Evolutionary conservation across 2,797 vertebrate genomes (phyloP).

Genomic region (Alcedo atthis): DNA sequence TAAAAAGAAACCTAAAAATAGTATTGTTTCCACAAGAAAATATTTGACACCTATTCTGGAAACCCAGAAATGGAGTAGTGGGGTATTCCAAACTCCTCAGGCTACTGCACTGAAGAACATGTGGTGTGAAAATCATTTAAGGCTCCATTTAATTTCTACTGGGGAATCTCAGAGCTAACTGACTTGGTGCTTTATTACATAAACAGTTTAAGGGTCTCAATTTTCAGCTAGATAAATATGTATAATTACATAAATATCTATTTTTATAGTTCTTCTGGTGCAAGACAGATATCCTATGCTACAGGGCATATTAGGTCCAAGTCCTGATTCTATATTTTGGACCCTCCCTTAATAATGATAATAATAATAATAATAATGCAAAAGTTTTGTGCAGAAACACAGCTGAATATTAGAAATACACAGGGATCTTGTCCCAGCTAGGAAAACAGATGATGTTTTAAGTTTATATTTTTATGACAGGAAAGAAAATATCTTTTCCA

Average conservation of each 20-base stretch:
- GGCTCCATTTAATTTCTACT: background rate
- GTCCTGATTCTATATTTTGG: background rate
- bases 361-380: background rate
- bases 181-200: background rate
- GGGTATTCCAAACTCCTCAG: background rate
- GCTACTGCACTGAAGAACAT: background rate
- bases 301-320: background rate
- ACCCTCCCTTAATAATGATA: background rate
- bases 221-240: background rate
- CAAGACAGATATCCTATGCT: background rate
- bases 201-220: background rate
- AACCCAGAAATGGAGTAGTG: background rate
- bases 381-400: background rate
- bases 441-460: background rate
- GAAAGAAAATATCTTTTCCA: background rate
- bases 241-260: background rate
- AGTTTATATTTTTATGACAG: background rate
- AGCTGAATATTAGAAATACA: background rate
- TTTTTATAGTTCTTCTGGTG: background rate
- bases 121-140: background rate
- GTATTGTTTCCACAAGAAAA: background rate
- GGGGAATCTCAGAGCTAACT: background rate
- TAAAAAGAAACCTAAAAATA: background rate
- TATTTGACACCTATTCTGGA: background rate
- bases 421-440: background rate